Evolutionary conservation across 1,140 invertebrate genomes (phyloP), one percentile per base, ranked within the genome.

Genomic region (Leptopilina clavipes): DNA sequence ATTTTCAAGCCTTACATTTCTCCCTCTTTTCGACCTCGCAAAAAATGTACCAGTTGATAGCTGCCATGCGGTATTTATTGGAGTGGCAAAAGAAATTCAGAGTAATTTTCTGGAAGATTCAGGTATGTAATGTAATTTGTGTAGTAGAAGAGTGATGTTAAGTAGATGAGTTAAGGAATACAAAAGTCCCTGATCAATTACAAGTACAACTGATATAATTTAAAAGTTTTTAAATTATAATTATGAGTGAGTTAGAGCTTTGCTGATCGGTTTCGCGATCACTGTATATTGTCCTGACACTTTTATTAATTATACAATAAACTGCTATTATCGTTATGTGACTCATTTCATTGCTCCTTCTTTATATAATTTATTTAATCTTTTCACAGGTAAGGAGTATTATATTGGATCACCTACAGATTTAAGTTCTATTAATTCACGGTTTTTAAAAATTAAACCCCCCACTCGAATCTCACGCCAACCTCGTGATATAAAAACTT

Each of bases 51-150:
- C 76, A 7, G 78, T 82, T 0, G 76, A 82, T 18, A 56, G 54
- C 9, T 71, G 79, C 70, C 81, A 82, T 44, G 44, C 48, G 25
- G 17, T 73, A 19, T 78, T 25, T 56, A n/a, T 73, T 65, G 77
- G 72, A 22, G 43, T 52, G 18, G 48, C 48, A 17, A 52, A 52
- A 52, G 14, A 52, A 52, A 52, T 17, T 2, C 17, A 52, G 6
- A 52, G 6, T 52, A n/a, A 17, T n/a, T 17, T 17, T 5, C 0
- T 8, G n/a, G n/a, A n/a, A 52, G n/a, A 17, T 7, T 2, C n/a
- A 52, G 37, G 25, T 31, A 31, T 31, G 25, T 3, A 31, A 3
- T 31, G 1, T 31, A 31, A 31, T 31, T 31, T 6, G 1, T 31
- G 25, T 31, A 31, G 6, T 31, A 31, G 25, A 31, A 31, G 25